A percentile compares a stretch with the other conserved stretches of the same genome.
phyloP scores from a whole-genome alignment of 2,113 vertebrate species.

The Piaya cayana region DNA sequence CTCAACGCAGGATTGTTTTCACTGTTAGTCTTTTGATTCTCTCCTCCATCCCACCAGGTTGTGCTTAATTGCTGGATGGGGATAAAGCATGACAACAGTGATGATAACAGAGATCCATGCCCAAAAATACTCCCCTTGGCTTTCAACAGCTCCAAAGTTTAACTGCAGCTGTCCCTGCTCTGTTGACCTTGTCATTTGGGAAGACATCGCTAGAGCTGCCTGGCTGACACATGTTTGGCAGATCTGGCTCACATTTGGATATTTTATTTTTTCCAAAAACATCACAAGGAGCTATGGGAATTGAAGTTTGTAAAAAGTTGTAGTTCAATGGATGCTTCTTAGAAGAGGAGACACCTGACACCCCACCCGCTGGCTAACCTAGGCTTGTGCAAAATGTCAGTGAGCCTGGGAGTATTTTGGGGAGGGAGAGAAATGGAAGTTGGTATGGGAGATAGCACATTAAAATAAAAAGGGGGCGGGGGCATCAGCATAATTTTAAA shows the following conservation, averaged over 20 bases:
- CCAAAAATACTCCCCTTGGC: not conserved
- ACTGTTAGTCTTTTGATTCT: no score
- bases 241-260: no score
- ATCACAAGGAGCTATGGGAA: not conserved
- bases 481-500: not conserved
- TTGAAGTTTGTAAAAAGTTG: not conserved
- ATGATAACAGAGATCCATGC: not conserved
- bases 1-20: no score
- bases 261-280: no score
- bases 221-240: no score
- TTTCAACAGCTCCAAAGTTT: not conserved
- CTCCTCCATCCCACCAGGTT: no score
- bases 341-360: not conserved
- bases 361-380: accelerated
- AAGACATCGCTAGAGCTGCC: not conserved
- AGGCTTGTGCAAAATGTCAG: not conserved
- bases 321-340: not conserved
- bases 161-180: not conserved
- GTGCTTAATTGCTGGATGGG: no score
- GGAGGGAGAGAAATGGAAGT: not conserved
- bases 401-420: not conserved
- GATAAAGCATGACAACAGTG: not conserved
- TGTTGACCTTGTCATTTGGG: no score
- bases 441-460: not conserved
- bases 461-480: no score